Evolutionary conservation across 2,888 invertebrate species (phyloP), one percentile per base, ranked within the genome.

Genomic region (Drosophila seclusa): DNA sequence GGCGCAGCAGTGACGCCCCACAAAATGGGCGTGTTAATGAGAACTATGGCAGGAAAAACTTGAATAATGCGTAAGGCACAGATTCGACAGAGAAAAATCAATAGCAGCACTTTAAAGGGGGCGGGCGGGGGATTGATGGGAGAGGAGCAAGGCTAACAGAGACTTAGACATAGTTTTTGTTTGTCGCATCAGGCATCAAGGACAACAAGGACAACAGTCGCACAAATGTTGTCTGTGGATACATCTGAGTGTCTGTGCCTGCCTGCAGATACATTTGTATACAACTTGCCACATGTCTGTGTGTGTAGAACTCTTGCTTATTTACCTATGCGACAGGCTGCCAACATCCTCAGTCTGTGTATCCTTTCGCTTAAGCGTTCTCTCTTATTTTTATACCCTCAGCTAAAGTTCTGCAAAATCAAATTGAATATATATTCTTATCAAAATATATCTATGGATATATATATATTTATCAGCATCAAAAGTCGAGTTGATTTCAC

Each of bases 291-390:
- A 24, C 45, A 38, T 53, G 16, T 63, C 27, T 62, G 42, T 70
- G 52, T 63, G 42, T 66, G 59, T 66, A 49, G 63, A 82, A 78
- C 85, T 82, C 82, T 78, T 78, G 82, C 82, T 84, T 90, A 89
- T 89, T 86, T 85, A 90, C 90, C 80, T 88, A 88, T 61, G 80
- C 81, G 87, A 75, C 61, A 55, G 82, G 45, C 79, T 71, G 71
- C 71, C 68, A 75, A 78, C 73, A 70, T 71, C 24, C 21, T 1
- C 24, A 24, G 45, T 11, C 52, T 62, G 34, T 31, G 58, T 55
- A 68, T 76, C 76, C 76, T 81, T 68, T 29, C 45, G 49, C 70
- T 81, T 72, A 31, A 40, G 36, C 48, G 32, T 61, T 50, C 45
- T 40, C 50, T 48, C 52, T 24, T 45, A 24, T 45, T 45, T 16